A percentile compares a stretch with the other conserved stretches of the same genome.
phyloP scores from a whole-genome alignment of 2,888 invertebrate genomes.

The Chrysotoxum bicinctum region DNA sequence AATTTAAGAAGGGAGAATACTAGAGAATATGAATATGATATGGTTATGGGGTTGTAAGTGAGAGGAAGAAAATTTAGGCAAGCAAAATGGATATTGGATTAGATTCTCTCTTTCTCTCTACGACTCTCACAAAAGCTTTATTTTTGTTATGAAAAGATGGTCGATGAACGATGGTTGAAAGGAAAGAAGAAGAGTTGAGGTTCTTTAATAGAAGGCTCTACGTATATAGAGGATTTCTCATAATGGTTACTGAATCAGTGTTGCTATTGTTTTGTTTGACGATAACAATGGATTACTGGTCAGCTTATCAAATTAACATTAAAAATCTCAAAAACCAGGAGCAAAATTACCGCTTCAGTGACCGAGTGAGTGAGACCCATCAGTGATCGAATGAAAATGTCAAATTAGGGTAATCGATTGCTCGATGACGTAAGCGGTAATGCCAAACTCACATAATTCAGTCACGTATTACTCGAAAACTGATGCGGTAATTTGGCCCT shows the following conservation, averaged over 20 bases:
- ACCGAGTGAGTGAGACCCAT: too few relatives aligned
- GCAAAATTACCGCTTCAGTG: too few relatives aligned
- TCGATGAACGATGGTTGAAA: constrained; percentile 61
- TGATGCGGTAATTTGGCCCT: too few relatives aligned
- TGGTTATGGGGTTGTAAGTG: constrained; percentile 26
- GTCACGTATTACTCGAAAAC: too few relatives aligned
- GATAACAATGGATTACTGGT: not conserved
- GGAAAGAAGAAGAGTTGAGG: constrained; percentile 29
- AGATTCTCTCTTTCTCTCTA: constrained; percentile 9
- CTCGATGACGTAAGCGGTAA: too few relatives aligned
- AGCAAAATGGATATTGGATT: constrained; percentile 39
- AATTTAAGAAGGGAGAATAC: not conserved
- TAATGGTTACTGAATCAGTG: constrained; percentile 6
- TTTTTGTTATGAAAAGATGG: constrained; percentile 45
- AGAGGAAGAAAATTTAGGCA: constrained; percentile 56
- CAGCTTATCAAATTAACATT: too few relatives aligned
- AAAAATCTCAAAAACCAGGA: too few relatives aligned
- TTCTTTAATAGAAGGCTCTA: constrained; percentile 37
- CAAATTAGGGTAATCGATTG: too few relatives aligned
- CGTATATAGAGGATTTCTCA: not conserved
- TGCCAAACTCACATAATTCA: too few relatives aligned
- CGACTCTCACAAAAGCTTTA: constrained; percentile 41
- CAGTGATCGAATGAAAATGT: too few relatives aligned
- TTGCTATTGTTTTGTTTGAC: not conserved
- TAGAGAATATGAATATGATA: constrained; percentile 35